Conservation (phyloP, 2,113 vertebrate species). For the Hiodon alosoides region DNA sequence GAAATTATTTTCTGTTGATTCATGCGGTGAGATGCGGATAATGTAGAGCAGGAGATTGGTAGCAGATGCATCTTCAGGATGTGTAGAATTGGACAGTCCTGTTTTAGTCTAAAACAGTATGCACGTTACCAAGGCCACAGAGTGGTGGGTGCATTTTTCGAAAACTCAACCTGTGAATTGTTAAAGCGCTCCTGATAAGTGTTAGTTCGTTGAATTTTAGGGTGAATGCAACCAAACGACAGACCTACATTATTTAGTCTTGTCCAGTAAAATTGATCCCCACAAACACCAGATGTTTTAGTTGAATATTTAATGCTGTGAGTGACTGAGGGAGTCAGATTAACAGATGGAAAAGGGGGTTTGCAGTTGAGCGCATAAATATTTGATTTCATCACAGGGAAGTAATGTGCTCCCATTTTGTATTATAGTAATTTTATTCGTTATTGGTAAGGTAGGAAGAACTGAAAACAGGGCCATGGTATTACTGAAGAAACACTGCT, state of each 20-base stretch:
- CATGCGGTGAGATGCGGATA: constrained; percentile 40
- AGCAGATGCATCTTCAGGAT: constrained; percentile 46
- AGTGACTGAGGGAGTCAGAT: constrained; percentile 25
- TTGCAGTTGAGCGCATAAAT: constrained; percentile 21
- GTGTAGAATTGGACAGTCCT: constrained; percentile 20
- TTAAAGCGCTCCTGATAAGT: not conserved
- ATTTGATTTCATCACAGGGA: constrained; percentile 18
- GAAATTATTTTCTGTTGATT: constrained; percentile 42
- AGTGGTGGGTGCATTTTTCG: not conserved
- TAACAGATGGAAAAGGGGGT: constrained; percentile 33
- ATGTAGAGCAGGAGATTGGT: constrained; percentile 49
- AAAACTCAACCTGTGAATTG: not conserved
- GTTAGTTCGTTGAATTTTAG: too few species aligned
- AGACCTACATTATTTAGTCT: not conserved
- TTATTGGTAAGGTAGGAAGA: not conserved
- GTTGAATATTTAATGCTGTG: constrained; percentile 42
- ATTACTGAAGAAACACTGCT: not conserved
- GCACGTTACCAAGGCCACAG: not conserved
- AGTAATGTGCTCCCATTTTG: constrained; percentile 7
- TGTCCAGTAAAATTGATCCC: not conserved
- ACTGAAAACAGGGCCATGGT: not conserved
- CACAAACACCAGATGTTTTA: constrained; percentile 34
- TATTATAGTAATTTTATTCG: not conserved
- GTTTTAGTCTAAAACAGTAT: constrained; percentile 21
- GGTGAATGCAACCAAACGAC: too few species aligned